These are phyloP conservation scores for Pachyrhynchus sulphureomaculatus DNA, from an alignment of 1,140 invertebrate genomes.

Conservation along the genomic window DNA sequence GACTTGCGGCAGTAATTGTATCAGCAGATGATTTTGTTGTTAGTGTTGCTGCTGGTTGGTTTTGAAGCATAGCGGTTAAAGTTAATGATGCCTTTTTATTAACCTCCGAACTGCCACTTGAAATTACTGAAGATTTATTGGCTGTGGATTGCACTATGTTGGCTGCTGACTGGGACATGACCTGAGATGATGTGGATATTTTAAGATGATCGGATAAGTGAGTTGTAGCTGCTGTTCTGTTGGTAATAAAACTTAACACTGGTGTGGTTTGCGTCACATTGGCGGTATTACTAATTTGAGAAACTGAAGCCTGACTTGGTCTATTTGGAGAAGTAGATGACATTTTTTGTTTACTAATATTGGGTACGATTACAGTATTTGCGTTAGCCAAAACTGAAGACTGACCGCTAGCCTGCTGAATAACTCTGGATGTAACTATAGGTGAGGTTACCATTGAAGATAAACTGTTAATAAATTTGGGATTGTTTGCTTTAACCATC, in stretches of 20 bases:
- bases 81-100: conserved; percentile 45
- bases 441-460: conserved; percentile 18
- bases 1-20: conserved; percentile 49
- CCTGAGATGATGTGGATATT: conserved; percentile 23
- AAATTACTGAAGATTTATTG: conserved; percentile 10
- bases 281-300: conserved; percentile 25
- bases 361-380: conserved; percentile 44
- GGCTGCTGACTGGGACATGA: conserved; percentile 1
- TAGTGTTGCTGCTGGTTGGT: conserved; percentile 48
- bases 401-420: conserved; percentile 32
- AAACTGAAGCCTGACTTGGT: conserved; percentile 46
- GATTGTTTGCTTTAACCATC: conserved; percentile 33
- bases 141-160: conserved; percentile 10
- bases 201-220: conserved; percentile 41
- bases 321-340: conserved; percentile 2
- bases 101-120: background rate
- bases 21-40: conserved; percentile 45
- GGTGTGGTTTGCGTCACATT: conserved; percentile 16
- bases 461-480: conserved; percentile 36
- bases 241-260: conserved; percentile 27
- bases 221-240: conserved; percentile 18
- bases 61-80: conserved; percentile 50
- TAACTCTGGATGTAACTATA: conserved; percentile 37
- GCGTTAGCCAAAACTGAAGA: conserved; percentile 26
- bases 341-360: conserved; percentile 38